Base-by-base conservation (phyloP, 2,797 vertebrate species). In the Aeoliscus strigatus region DNA sequence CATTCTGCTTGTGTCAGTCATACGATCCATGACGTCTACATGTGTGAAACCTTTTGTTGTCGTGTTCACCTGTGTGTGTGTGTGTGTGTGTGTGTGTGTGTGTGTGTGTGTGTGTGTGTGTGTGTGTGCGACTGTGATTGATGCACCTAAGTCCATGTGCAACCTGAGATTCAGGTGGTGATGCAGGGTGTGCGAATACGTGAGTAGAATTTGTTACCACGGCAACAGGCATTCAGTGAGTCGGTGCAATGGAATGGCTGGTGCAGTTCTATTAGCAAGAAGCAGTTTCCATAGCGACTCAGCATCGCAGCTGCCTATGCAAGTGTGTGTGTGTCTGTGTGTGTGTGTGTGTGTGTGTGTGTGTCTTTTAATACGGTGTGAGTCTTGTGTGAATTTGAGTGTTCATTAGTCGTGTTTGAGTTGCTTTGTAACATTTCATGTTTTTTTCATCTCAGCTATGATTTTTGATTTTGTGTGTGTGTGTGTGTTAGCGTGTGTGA, bases 281-380 rank as follows among this genome's bases (percentile, higher is more conserved):
- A 77, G 84, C 87, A 88, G 88, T 90, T 90, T 86, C 87, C 88
- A 89, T 90, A 86, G 88, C 79, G 85, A 90, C 87, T 82, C 81
- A 60, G 66, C 83, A 87, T 87, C 81, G 84, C 86, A 87, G 86
- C 84, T 88, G 83, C 68, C 81, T 83, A 81, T 83, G 82, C 82
- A 80, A 83, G 49, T 60, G 55, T 51, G 53, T 57, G 32, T 57
- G 43, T 62, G 51, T 54, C 54, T 48, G 51, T 53, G 45, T 71
- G 33, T 37, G 35, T 60, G 10, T 43, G 44, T n/a, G n/a, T n/a
- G n/a, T n/a, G n/a, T n/a, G n/a, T n/a, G n/a, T n/a, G n/a, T n/a
- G n/a, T n/a, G n/a, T 71, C 51, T 66, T 38, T 82, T 66, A 73
- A 62, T 69, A 59, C 37, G 38, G 46, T 66, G 71, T 72, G 73